Conservation (phyloP, 2,113 vertebrate genomes). For the Thamnaconus septentrionalis region DNA sequence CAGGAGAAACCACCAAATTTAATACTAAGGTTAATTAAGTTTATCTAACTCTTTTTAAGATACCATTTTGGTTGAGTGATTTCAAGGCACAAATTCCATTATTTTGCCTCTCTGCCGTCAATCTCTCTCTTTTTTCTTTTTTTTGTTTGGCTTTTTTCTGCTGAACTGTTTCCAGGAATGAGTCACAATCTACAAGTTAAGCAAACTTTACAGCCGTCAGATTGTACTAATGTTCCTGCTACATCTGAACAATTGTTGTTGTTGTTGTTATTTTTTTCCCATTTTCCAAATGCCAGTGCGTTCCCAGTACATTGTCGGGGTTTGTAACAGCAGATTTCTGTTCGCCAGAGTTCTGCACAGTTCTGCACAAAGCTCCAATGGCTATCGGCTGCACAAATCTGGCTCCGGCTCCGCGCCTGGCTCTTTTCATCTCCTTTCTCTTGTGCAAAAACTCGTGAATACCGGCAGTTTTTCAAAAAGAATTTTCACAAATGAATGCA, state of each 20-base stretch:
- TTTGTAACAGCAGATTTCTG: constrained; percentile 24
- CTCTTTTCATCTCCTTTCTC: constrained; percentile 52
- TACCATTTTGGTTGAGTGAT: no score
- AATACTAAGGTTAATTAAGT: no score
- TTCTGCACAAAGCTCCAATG: constrained; percentile 21
- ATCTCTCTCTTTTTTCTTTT: no score
- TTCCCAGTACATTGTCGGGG: background rate
- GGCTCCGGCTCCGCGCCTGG: constrained; percentile 28
- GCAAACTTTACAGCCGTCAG: no score
- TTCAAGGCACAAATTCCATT: no score
- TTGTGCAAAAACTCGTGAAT: constrained; percentile 39
- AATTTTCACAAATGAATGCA: constrained; percentile 13
- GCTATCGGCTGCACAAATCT: constrained; percentile 36
- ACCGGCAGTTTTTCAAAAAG: constrained; percentile 33
- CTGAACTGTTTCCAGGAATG: no score
- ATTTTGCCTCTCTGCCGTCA: no score
- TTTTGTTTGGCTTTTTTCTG: no score
- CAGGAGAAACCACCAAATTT: no score
- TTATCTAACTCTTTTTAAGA: no score
- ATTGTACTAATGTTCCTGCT: no score
- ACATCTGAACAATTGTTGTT: background rate
- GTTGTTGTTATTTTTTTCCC: constrained; percentile 15
- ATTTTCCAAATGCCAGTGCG: constrained; percentile 14
- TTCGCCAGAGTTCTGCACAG: constrained; percentile 17
- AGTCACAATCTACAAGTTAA: no score